These are phyloP conservation scores for Margaritifera margaritifera DNA, from an alignment of 2,888 invertebrate genomes.

Conservation along the genomic window DNA sequence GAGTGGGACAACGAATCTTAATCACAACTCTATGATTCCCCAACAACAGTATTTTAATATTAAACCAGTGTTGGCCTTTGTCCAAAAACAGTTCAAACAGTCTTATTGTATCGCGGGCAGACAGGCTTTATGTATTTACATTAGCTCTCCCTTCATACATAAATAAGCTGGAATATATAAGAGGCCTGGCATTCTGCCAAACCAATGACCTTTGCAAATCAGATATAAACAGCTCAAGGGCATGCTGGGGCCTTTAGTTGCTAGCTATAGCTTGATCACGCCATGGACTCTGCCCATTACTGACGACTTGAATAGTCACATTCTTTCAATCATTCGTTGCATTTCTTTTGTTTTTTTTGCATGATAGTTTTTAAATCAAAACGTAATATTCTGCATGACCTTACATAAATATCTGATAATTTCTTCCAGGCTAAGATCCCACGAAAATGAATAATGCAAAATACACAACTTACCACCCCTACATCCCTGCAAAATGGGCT, in stretches of 20 bases:
- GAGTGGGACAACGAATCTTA: too few species aligned
- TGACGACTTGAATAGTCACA: too few species aligned
- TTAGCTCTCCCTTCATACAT: constrained; percentile 9
- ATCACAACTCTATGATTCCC: too few species aligned
- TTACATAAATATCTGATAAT: neutral
- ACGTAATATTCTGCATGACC: neutral
- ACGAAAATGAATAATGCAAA: neutral
- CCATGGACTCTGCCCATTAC: too few species aligned
- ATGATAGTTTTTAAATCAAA: too few species aligned
- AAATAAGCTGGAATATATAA: constrained; percentile 8
- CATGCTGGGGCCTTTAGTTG: constrained; percentile 14
- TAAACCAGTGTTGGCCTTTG: too few species aligned
- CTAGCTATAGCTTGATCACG: constrained; percentile 1
- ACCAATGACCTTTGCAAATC: constrained; percentile 33
- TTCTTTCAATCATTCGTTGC: too few species aligned
- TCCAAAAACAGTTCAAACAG: too few species aligned
- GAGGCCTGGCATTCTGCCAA: constrained; percentile 44
- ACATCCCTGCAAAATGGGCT: constrained; percentile 12
- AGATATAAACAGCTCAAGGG: constrained; percentile 37
- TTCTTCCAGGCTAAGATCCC: neutral
- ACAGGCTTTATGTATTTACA: constrained; percentile 9
- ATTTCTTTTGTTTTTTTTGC: too few species aligned
- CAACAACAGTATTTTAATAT: too few species aligned
- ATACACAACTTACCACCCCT: neutral
- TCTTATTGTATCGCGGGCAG: too few species aligned